Evolutionary conservation across 2,113 vertebrate genomes (phyloP).

Genomic region (Balaeniceps rex): DNA sequence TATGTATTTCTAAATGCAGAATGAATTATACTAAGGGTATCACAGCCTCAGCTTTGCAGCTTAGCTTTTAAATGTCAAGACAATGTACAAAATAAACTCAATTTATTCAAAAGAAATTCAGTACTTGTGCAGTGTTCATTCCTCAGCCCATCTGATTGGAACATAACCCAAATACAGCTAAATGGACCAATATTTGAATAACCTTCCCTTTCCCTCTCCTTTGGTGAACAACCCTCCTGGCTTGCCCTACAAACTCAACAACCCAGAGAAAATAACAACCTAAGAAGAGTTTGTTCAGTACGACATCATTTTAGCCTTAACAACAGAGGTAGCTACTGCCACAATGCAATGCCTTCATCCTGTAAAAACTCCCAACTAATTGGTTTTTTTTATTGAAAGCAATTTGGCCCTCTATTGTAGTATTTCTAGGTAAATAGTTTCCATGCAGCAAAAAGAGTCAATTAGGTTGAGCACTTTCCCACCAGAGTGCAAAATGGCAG

Average conservation of each 20-base stretch:
- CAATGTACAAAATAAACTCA: not conserved
- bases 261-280: not conserved
- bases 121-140: not conserved
- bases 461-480: slow-evolving; percentile 38
- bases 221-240: not conserved
- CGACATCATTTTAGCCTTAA: not conserved
- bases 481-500: not conserved
- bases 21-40: not conserved
- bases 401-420: not conserved
- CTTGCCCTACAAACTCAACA: not conserved
- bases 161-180: not conserved
- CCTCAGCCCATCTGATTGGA: not conserved
- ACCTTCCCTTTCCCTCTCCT: not conserved
- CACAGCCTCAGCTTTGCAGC: not conserved
- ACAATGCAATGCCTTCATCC: not conserved
- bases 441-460: not conserved
- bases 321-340: not conserved
- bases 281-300: not conserved
- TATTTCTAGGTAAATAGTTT: slow-evolving; percentile 26
- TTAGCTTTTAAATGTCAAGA: not conserved
- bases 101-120: not conserved
- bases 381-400: not conserved
- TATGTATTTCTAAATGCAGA: not conserved
- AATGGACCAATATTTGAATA: not conserved
- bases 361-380: not conserved